These are phyloP conservation scores for Nesoenas mayeri DNA, from an alignment of 2,113 vertebrate genomes.

Conservation along the genomic window DNA sequence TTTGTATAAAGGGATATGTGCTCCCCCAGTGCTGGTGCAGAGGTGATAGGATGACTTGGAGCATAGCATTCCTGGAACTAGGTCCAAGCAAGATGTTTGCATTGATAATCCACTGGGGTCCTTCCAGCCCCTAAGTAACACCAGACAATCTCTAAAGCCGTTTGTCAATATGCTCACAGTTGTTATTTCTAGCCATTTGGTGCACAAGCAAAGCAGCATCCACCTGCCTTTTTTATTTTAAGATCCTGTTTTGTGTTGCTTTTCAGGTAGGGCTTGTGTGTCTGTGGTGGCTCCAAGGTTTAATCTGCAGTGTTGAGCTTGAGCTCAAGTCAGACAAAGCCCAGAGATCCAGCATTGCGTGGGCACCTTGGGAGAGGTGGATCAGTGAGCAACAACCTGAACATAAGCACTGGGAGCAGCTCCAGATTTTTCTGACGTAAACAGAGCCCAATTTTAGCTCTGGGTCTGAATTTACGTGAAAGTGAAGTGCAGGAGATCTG, in stretches of 20 bases:
- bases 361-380: not conserved
- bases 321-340: not conserved
- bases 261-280: not conserved
- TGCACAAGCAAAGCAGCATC: not conserved
- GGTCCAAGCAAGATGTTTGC: not conserved
- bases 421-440: not conserved
- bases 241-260: not conserved
- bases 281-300: not conserved
- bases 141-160: not conserved
- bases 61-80: not conserved
- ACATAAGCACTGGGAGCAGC: not conserved
- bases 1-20: not conserved
- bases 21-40: not conserved
- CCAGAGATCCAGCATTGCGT: not conserved
- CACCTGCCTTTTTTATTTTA: not conserved
- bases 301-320: not conserved
- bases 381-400: not conserved
- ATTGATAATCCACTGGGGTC: not conserved
- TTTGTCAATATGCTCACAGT: not conserved
- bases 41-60: not conserved
- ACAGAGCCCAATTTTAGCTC: not conserved
- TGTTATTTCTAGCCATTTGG: not conserved
- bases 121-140: conserved; percentile 27
- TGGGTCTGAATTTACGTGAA: not conserved
- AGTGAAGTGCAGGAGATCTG: not conserved